Percentiles rank a stretch among this genome's conserved stretches.
Conservation (phyloP, 2,797 vertebrate species). For the Acrossocheilus wenchowensis region DNA sequence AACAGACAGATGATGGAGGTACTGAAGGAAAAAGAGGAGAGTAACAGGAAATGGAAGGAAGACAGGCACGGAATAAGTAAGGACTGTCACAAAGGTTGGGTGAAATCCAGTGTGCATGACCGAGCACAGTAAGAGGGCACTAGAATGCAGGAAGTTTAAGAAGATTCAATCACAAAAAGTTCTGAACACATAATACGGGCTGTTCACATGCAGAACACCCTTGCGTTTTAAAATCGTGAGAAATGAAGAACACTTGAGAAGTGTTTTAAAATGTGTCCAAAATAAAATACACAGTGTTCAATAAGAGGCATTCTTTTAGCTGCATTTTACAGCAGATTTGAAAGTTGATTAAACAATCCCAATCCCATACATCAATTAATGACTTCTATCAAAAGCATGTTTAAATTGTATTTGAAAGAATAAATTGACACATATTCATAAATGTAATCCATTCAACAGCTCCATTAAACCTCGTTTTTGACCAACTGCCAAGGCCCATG, state of each 20-base stretch:
- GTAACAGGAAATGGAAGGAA: slow-evolving; percentile 22
- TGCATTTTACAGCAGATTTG: not conserved
- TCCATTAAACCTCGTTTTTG: not conserved
- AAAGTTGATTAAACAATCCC: not conserved
- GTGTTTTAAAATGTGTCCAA: not conserved
- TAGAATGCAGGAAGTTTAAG: not conserved
- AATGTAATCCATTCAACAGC: not conserved
- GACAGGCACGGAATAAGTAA: slow-evolving; percentile 11
- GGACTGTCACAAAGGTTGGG: slow-evolving; percentile 5
- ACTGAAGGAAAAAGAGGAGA: not conserved
- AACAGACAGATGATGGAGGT: slow-evolving; percentile 44
- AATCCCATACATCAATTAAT: not conserved
- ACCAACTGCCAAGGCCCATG: not conserved
- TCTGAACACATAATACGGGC: not conserved
- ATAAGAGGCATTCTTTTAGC: not conserved
- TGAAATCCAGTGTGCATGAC: slow-evolving; percentile 9
- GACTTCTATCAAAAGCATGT: not conserved
- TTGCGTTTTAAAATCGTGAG: not conserved
- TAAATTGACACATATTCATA: not conserved
- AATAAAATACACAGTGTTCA: not conserved
- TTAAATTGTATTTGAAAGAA: not conserved
- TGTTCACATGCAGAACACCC: not conserved
- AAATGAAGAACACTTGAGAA: not conserved
- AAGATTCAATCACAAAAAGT: not conserved
- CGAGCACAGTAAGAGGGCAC: not conserved